Evolutionary conservation across 2,888 invertebrate species (phyloP).

Genomic region (Pecten maximus): DNA sequence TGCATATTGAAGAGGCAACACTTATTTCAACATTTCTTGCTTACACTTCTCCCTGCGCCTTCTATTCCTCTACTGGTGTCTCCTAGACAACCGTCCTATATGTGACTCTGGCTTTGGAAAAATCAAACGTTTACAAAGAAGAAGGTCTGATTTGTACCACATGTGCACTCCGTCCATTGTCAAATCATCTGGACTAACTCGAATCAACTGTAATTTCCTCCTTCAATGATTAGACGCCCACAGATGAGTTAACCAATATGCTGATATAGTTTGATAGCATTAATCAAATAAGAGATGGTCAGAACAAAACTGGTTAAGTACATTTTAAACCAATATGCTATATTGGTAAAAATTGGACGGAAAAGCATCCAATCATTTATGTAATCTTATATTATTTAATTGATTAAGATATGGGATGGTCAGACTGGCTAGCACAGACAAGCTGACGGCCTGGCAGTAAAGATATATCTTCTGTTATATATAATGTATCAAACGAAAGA

Average conservation of each 20-base stretch:
- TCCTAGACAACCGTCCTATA: too few species aligned
- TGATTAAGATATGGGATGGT: not conserved
- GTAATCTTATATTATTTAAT: not conserved
- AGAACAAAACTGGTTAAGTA: not conserved
- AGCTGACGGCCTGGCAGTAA: not conserved
- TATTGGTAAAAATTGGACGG: not conserved
- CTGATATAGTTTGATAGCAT: constrained; percentile 11
- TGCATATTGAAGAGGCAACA: too few species aligned
- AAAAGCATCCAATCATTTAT: not conserved
- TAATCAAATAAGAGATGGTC: not conserved
- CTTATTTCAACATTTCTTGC: too few species aligned
- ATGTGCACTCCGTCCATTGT: not conserved
- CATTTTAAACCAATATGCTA: not conserved
- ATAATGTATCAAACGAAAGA: too few species aligned
- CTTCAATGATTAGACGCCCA: not conserved
- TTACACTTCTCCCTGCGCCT: too few species aligned
- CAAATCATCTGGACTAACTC: not conserved
- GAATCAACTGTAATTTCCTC: not conserved
- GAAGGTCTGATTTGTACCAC: too few species aligned
- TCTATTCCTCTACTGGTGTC: too few species aligned
- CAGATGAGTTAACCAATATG: not conserved
- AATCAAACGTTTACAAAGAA: too few species aligned
- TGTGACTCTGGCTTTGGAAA: too few species aligned
- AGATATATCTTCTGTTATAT: too few species aligned
- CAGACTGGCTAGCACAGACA: not conserved